Evolutionary conservation across 2,113 vertebrate species (phyloP).

Genomic region (Pteropus alecto): DNA sequence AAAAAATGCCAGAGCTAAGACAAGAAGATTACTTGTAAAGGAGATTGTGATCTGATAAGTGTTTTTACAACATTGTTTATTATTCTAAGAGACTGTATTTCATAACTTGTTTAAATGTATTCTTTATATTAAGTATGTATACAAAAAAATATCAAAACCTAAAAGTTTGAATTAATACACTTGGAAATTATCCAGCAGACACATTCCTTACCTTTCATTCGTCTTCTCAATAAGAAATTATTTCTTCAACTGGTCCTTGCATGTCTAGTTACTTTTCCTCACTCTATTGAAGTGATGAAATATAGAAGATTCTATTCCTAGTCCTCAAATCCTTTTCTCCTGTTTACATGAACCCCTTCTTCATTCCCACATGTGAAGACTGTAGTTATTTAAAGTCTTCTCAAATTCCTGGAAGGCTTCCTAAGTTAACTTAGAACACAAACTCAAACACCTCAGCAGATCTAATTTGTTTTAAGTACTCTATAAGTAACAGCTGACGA

Average conservation of each 20-base stretch:
- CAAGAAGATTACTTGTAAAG: constrained; percentile 20
- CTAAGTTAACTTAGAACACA: constrained; percentile 19
- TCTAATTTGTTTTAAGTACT: not conserved
- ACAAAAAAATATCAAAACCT: constrained; percentile 42
- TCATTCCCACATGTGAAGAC: not conserved
- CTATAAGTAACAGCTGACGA: not conserved
- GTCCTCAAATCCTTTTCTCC: not conserved
- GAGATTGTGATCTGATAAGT: accelerated
- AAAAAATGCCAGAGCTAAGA: constrained; percentile 8
- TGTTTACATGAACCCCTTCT: not conserved
- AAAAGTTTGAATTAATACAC: not conserved
- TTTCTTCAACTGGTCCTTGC: constrained; percentile 3
- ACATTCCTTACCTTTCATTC: not conserved
- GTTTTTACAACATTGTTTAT: not conserved
- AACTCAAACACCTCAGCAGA: constrained; percentile 20
- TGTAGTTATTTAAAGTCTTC: not conserved
- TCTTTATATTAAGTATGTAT: not conserved
- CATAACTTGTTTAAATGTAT: not conserved
- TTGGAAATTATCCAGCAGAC: not conserved
- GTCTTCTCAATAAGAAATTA: not conserved
- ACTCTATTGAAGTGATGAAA: not conserved
- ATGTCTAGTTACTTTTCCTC: constrained; percentile 10
- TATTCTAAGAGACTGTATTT: constrained; percentile 12
- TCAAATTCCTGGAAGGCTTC: not conserved
- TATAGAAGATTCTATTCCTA: not conserved